Conservation (phyloP, 2,113 vertebrate genomes). For the Girardinichthys multiradiatus region DNA sequence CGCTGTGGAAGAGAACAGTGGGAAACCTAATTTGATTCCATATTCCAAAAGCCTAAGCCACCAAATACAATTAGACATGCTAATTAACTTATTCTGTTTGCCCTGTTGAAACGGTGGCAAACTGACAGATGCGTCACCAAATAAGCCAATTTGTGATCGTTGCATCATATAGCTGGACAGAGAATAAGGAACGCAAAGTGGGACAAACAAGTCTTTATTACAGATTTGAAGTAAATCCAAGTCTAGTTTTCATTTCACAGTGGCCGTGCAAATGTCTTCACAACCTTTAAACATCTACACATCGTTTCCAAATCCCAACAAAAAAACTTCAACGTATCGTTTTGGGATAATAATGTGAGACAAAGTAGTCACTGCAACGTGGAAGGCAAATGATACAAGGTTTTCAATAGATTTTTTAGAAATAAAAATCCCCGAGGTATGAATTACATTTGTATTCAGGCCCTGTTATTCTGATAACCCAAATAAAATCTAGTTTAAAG, state of each 20-base stretch:
- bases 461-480: neutral
- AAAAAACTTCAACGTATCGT: no score
- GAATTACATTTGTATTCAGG: no score
- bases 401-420: no score
- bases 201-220: slow-evolving; percentile 28
- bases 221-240: neutral
- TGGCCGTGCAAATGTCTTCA: neutral
- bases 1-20: slow-evolving; percentile 56
- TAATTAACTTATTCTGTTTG: slow-evolving; percentile 73
- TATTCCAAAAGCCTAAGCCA: slow-evolving; percentile 67
- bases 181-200: slow-evolving; percentile 37
- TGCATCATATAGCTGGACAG: slow-evolving; percentile 39
- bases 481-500: neutral
- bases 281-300: neutral
- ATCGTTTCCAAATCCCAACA: neutral
- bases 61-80: slow-evolving; percentile 72
- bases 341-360: no score
- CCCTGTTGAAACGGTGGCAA: slow-evolving; percentile 57
- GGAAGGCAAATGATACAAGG: no score
- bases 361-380: no score
- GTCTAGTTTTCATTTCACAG: neutral
- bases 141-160: slow-evolving; percentile 52
- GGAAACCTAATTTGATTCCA: slow-evolving; percentile 70
- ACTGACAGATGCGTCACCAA: slow-evolving; percentile 54
- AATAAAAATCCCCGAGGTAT: no score